Conservation (phyloP, 2,797 vertebrate genomes). For the Agapornis canus region DNA sequence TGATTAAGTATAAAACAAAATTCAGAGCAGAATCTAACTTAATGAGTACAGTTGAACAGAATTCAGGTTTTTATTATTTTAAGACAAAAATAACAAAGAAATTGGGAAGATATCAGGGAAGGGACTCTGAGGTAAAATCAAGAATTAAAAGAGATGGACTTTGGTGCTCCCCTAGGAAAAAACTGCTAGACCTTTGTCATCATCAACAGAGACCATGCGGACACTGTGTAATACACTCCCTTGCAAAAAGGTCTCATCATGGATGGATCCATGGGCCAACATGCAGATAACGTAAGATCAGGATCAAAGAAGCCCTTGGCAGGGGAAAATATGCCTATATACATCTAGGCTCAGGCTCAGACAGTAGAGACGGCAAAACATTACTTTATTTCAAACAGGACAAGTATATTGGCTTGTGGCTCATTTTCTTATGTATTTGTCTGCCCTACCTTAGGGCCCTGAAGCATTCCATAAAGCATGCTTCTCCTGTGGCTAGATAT, state of each 20-base stretch:
- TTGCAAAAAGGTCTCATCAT: not conserved
- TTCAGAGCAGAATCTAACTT: not conserved
- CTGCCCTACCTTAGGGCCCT: not conserved
- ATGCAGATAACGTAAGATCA: not conserved
- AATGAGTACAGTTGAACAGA: not conserved
- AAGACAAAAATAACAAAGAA: not conserved
- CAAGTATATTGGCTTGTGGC: not conserved
- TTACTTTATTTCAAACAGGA: not conserved
- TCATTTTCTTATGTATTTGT: not conserved
- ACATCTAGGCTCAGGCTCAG: not conserved
- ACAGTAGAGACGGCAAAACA: not conserved
- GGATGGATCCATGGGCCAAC: not conserved
- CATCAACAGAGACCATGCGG: not conserved
- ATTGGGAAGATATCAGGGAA: not conserved
- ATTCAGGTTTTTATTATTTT: not conserved
- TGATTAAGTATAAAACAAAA: not conserved
- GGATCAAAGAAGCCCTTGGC: not conserved
- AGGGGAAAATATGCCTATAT: not conserved
- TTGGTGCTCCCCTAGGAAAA: not conserved
- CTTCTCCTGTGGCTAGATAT: constrained; percentile 47
- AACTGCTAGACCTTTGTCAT: not conserved
- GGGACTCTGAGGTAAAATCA: not conserved
- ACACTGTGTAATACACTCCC: not conserved
- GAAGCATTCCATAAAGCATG: constrained; percentile 49
- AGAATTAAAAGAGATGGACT: not conserved